Evolutionary conservation across 2,113 vertebrate species (phyloP), one percentile per base, ranked within the genome.

Genomic region (Neolamprologus falcicula): DNA sequence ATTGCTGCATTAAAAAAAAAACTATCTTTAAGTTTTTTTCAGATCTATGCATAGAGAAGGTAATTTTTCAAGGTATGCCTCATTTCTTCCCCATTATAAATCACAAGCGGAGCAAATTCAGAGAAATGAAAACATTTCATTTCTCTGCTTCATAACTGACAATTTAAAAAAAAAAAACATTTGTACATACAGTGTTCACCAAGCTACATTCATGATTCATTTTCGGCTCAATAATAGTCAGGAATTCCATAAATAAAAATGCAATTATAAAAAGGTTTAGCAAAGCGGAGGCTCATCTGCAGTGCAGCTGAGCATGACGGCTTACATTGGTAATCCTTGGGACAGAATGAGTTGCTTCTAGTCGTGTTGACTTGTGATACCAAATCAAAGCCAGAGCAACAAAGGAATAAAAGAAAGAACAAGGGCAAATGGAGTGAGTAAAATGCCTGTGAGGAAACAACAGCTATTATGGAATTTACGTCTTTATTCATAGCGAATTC

Each of bases 241-340:
- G 52, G 88, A 92, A 82, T 82, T 89, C 55, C 76, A 89, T 88
- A 89, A 92, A 95, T 93, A 89, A 90, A 91, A 91, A 93, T 90
- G 83, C 90, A 96, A 94, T 95, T 93, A 95, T 86, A 88, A 89
- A 50, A 82, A 86, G 90, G 89, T 94, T 94, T 90, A 93, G 92
- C 79, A 85, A 91, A 80, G 86, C 88, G 54, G 83, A 93, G 76
- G 91, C 88, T 63, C 89, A 93, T 94, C 87, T 90, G 88, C 45
- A 24, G 82, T 83, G 90, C 86, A 87, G 91, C 90, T 33, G 82
- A 93, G 90, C 92, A 24, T 92, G 86, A 88, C 85, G 76, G 94
- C 88, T 95, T 94, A 94, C 89, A 83, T 66, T 73, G 86, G 87
- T 95, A 95, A 95, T 95, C 93, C 93, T 80, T 59, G 55, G 85